These are phyloP conservation scores for Aleiodes testaceus DNA, from an alignment of 2,888 invertebrate genomes.

Conservation along the genomic window DNA sequence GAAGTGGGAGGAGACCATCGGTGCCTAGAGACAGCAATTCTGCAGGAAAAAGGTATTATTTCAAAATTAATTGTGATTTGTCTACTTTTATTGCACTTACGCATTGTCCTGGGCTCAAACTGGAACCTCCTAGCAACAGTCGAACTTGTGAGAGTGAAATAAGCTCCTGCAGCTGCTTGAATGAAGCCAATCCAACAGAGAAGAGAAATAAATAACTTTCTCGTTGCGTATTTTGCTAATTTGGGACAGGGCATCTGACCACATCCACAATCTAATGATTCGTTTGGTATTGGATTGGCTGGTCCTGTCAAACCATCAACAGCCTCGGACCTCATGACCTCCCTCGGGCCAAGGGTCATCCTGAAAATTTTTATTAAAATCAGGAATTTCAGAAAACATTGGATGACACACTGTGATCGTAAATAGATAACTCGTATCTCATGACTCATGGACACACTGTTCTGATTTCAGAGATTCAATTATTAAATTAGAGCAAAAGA, in stretches of 20 bases:
- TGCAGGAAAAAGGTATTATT: constrained; percentile 62
- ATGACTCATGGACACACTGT: too few species aligned
- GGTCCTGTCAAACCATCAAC: constrained; percentile 66
- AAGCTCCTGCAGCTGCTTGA: constrained; percentile 65
- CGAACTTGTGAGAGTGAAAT: constrained; percentile 61
- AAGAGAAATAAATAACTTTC: constrained; percentile 62
- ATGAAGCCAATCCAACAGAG: constrained; percentile 64
- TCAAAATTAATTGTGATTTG: too few species aligned
- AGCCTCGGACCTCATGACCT: constrained; percentile 65
- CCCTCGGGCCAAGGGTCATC: constrained; percentile 66
- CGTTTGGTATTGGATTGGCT: constrained; percentile 65
- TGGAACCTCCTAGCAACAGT: constrained; percentile 67
- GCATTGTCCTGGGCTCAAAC: constrained; percentile 63
- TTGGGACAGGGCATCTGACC: constrained; percentile 63
- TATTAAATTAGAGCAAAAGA: too few species aligned
- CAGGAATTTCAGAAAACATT: background rate
- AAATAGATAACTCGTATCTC: background rate
- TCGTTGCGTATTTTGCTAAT: constrained; percentile 67
- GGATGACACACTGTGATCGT: background rate
- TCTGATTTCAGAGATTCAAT: too few species aligned
- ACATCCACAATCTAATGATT: constrained; percentile 70
- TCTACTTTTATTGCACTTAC: constrained; percentile 53
- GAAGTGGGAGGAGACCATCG: constrained; percentile 75
- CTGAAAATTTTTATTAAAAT: constrained; percentile 1
- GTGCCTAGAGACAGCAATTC: constrained; percentile 74